These are phyloP conservation scores for Bimastos eiseni DNA, from an alignment of 2,888 invertebrate species.

Conservation along the genomic window DNA sequence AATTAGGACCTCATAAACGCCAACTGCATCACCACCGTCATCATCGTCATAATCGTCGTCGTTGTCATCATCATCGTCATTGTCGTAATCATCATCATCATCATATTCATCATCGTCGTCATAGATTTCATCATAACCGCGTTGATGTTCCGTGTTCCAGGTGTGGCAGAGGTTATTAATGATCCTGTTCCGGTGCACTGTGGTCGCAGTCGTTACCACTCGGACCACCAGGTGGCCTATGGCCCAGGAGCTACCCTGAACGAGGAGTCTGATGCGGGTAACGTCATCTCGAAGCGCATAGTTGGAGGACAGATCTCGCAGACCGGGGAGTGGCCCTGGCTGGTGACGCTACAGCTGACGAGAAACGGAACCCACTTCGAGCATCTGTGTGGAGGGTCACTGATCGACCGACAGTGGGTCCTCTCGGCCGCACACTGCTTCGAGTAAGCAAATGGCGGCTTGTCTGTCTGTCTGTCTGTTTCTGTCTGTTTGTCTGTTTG, in stretches of 20 bases:
- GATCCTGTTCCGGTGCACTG: constrained; percentile 42
- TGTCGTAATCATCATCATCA: constrained; percentile 19
- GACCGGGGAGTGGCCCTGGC: constrained; percentile 61
- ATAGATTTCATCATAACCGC: neutral
- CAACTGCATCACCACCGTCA: neutral
- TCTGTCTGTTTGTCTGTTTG: no score
- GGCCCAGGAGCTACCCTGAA: neutral
- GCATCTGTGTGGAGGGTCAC: constrained; percentile 59
- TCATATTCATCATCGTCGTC: constrained; percentile 14
- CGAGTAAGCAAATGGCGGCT: constrained; percentile 46
- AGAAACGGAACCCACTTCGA: constrained; percentile 47
- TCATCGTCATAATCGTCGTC: constrained; percentile 1
- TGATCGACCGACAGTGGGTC: constrained; percentile 58
- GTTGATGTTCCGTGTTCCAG: neutral
- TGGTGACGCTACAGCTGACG: constrained; percentile 52
- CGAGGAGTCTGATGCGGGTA: neutral
- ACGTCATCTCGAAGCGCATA: constrained; percentile 51
- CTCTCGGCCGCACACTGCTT: constrained; percentile 62
- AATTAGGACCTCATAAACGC: no score
- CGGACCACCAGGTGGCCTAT: constrained; percentile 31
- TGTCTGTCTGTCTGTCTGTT: no score
- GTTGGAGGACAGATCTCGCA: constrained; percentile 57
- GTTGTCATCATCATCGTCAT: neutral
- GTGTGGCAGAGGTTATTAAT: neutral
- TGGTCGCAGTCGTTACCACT: constrained; percentile 41